Base-by-base conservation (phyloP, 2,113 vertebrate genomes). In the Lipotes vexillifer region DNA sequence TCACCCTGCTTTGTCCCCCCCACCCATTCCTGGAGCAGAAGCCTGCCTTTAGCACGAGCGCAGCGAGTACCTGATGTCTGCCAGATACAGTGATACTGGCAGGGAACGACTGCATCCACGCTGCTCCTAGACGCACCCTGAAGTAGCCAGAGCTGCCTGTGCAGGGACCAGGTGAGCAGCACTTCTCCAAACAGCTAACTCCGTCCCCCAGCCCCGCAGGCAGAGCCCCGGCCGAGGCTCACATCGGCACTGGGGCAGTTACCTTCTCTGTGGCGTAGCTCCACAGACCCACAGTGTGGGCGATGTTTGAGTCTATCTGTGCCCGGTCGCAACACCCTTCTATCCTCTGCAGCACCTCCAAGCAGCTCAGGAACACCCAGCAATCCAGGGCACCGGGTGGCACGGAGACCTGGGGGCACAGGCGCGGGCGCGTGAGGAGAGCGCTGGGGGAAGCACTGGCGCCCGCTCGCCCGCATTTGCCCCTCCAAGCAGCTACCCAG, bases 211-310 rank as follows among this genome's bases (percentile, higher is more conserved):
- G 52, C 52, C 52, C 52, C 52, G 1, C 59, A 59, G 57, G 57
- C 21, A 9, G 20, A 59, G 57, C 57, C 57, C 20, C 2, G 57
- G 57, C 57, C 23, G 23, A 61, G 52, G 52, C 52, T 17, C 52
- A 52, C 52, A 52, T 6, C 15, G 17, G 52, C 15, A 17, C 52
- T 18, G 52, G 52, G 15, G 61, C 52, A 7, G 88, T 96, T 97
- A 99, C 99, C 99, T 99, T 99, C 96, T 99, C 99, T 0, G 99
- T 99, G 46, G 99, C 99, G 2, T 99, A 99, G 55, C 99, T 99
- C 99, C 99, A 99, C 36, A 99, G 98, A 1, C 99, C 99, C 87
- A 99, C 99, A 0, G 99, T 99, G 95, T 99, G 99, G 21, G 99
- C 99, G 95, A 99, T 98, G 97, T 99, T 99, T 17, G 99, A 99